phyloP scores from a whole-genome alignment of 2,797 vertebrate species.

The Aythya fuligula region DNA sequence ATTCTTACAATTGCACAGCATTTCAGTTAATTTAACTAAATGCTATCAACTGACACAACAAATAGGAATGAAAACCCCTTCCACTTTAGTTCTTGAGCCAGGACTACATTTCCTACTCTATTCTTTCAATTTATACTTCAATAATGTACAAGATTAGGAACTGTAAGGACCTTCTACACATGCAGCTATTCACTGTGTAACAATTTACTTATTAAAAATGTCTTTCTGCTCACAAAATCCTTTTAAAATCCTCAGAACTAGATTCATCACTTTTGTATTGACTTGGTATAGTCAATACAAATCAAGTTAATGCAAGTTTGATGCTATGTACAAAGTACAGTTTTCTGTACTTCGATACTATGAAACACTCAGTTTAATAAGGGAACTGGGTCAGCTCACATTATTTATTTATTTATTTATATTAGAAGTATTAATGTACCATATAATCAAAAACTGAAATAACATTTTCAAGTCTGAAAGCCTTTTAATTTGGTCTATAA shows the following conservation, averaged over 20 bases:
- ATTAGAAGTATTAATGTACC: neutral
- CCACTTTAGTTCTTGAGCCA: neutral
- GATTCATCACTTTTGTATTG: neutral
- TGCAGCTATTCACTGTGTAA: neutral
- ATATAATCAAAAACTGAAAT: neutral
- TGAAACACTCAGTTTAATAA: constrained; percentile 31
- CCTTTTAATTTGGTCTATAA: neutral
- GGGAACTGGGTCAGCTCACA: neutral
- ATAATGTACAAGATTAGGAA: neutral
- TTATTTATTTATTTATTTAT: neutral
- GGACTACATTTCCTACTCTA: neutral
- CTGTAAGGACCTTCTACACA: neutral
- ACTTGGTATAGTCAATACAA: neutral
- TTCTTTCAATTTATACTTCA: neutral
- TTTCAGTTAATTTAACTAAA: neutral
- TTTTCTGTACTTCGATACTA: neutral
- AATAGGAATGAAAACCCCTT: neutral
- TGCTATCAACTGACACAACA: neutral
- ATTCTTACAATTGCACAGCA: neutral
- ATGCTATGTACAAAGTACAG: neutral
- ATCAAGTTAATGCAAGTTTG: constrained; percentile 47
- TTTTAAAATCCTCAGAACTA: neutral
- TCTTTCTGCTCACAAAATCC: neutral
- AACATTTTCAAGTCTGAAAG: neutral
- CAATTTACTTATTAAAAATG: constrained; percentile 29